Evolutionary conservation across 2,888 invertebrate species (phyloP), one percentile per base, ranked within the genome.

Genomic region (Limnephilus rhombicus): DNA sequence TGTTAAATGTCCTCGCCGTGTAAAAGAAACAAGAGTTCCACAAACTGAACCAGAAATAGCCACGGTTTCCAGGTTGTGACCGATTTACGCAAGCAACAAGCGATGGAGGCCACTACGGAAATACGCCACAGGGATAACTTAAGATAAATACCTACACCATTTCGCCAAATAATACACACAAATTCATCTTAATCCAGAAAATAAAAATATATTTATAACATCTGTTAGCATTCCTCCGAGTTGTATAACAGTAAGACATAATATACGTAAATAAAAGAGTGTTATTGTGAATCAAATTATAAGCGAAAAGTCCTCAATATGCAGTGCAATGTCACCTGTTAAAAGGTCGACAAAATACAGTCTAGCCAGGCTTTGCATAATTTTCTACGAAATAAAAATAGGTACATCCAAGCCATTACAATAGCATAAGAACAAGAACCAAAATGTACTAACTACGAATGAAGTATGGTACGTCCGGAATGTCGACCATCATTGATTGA

Each of bases 61-160:
- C 12, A 24, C 68, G 9, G 83, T 83, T 80, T 85, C 90, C 90
- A 85, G 85, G 85, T 85, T 85, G 85, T 85, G 90, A 85, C 85
- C 90, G 53, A 85, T 90, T 89, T 68, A 29, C 83, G 29, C 49
- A 85, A 91, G 45, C 29, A 85, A 80, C 45, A 80, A 83, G 85
- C 45, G 3, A 91, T 9, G 82, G 34, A 85, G 83, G 85, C 31
- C 80, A 90, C 18, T 45, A 68, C 68, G 34, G 80, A 89, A 85
- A 83, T 83, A 80, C 41, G 49, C 15, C 87, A 29, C 13, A 29
- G 87, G 68, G 68, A 68, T 68, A 68, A 53, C 53, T 53, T 24
- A 68, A 5, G 68, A 68, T 68, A 68, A 68, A 68, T 68, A 68
- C 41, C 41, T 41, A 41, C 4, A 68, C 15, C 4, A 18, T 18